A percentile compares a stretch with the other conserved stretches of the same genome.
phyloP scores from a whole-genome alignment of 2,888 invertebrate genomes.

The Oeneis ivallda region DNA sequence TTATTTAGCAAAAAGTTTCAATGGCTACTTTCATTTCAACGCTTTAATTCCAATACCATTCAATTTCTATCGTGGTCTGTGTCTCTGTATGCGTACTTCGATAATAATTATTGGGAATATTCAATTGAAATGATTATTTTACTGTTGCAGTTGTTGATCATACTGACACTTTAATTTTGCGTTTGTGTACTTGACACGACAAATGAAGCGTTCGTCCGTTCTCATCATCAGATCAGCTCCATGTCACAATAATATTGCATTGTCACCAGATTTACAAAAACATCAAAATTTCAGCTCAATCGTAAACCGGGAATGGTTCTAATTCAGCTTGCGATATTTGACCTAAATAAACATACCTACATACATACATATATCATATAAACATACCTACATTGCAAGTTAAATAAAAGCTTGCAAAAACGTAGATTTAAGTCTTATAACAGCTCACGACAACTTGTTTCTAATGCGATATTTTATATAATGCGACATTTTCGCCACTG shows the following conservation, averaged over 20 bases:
- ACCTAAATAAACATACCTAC: too few species aligned
- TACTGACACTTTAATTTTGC: background rate
- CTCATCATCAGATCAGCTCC: too few species aligned
- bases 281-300: too few species aligned
- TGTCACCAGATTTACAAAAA: too few species aligned
- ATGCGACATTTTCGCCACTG: slow-evolving; percentile 35
- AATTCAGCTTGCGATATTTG: too few species aligned
- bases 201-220: too few species aligned
- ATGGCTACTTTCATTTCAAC: slow-evolving; percentile 38
- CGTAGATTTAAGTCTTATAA: slow-evolving; percentile 4
- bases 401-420: too few species aligned
- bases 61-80: slow-evolving; percentile 36
- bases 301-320: too few species aligned
- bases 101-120: slow-evolving; percentile 29
- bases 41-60: slow-evolving; percentile 37
- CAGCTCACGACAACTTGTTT: slow-evolving; percentile 9
- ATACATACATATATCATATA: too few species aligned
- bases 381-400: too few species aligned
- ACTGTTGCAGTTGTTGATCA: background rate
- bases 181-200: too few species aligned
- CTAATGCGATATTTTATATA: slow-evolving; percentile 24
- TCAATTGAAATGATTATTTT: slow-evolving; percentile 20
- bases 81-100: slow-evolving; percentile 21
- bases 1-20: slow-evolving; percentile 38
- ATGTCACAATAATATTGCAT: too few species aligned